A percentile compares a stretch with the other conserved stretches of the same genome.
These are phyloP conservation scores for Rattus norvegicus DNA, from an alignment of 2,113 vertebrate genomes.

Conservation along the genomic window DNA sequence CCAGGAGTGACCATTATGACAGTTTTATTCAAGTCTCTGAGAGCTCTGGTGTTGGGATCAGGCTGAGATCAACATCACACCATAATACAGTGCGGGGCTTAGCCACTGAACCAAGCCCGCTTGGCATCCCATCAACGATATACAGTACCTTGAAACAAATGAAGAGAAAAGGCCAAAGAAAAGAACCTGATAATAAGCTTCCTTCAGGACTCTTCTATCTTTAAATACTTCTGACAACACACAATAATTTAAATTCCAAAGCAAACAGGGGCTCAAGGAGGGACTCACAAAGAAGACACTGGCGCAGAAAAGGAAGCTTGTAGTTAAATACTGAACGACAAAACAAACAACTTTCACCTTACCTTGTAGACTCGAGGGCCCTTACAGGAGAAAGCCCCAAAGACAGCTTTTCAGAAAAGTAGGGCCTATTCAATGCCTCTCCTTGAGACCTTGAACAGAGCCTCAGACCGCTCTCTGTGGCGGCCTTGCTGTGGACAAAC, in stretches of 20 bases:
- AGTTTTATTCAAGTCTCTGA: slow-evolving; percentile 96
- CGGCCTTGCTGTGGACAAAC: background rate
- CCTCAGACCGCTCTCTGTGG: background rate
- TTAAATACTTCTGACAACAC: slow-evolving; percentile 88
- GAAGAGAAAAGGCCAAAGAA: slow-evolving; percentile 72
- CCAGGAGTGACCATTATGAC: slow-evolving; percentile 79
- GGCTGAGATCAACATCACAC: slow-evolving; percentile 90
- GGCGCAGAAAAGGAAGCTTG: slow-evolving; percentile 7
- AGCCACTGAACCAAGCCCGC: slow-evolving; percentile 91
- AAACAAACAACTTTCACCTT: slow-evolving; percentile 73
- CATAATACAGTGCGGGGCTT: slow-evolving; percentile 87
- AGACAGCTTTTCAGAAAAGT: slow-evolving; percentile 82
- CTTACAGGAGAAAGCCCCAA: slow-evolving; percentile 71
- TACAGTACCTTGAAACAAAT: slow-evolving; percentile 88
- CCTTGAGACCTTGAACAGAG: background rate
- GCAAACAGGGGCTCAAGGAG: slow-evolving; percentile 67
- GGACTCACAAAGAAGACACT: slow-evolving; percentile 67
- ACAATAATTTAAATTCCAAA: slow-evolving; percentile 88
- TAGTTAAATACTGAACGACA: slow-evolving; percentile 81
- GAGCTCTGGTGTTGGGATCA: slow-evolving; percentile 94
- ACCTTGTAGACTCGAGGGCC: slow-evolving; percentile 70
- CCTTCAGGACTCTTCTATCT: slow-evolving; percentile 85
- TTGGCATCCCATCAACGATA: slow-evolving; percentile 89
- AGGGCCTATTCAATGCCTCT: slow-evolving; percentile 42
- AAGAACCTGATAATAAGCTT: slow-evolving; percentile 79